Base-by-base conservation (phyloP, 2,888 invertebrate species). In the Drosophila percnosoma region DNA sequence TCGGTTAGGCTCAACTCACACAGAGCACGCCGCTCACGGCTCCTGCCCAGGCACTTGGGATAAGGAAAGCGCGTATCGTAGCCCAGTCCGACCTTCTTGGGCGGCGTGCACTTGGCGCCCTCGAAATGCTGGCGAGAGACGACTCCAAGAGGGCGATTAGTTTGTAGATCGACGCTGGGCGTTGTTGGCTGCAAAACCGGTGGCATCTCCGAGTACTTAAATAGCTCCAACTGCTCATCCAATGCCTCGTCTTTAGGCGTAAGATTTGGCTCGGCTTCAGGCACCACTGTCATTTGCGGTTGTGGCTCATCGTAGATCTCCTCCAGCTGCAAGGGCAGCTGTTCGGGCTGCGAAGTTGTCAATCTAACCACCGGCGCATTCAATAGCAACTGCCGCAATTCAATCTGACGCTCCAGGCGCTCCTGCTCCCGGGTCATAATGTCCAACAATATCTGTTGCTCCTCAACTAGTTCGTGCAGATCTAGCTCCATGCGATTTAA, bases 31-130 rank as follows among this genome's bases (percentile, higher is more conserved):
- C 55, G 53, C 40, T 60, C 52, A 10, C 54, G 60, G 13, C 52
- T 58, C 18, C 59, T 65, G 34, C 62, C 48, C 7, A 80, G 13
- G 10, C 33, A 49, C 0, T 62, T 59, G 13, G 82, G 82, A 27
- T 83, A 83, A 0, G 65, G 53, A 24, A 83, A 85, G 29, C 75
- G 73, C n/a, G 15, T 3, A 53, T 83, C 82, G 58, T 71, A 83
- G 18, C 82, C 85, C 15, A 66, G 48, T 0, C 75, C 82, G 0
- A 1, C 21, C 5, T 40, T 5, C 27, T 65, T 68, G 0, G 78
- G 75, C 0, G 62, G 51, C 1, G 45, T 54, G 45, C 69, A 84
- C n/a, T 48, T 61, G n/a, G 57, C 60, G 8, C 13, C 40, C 4
- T 40, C 38, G 10, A 7, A 15, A 24, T 4, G 0, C 8, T 13